Conservation (phyloP, 2,113 vertebrate genomes). For the Chaetorhynchus papuensis region DNA sequence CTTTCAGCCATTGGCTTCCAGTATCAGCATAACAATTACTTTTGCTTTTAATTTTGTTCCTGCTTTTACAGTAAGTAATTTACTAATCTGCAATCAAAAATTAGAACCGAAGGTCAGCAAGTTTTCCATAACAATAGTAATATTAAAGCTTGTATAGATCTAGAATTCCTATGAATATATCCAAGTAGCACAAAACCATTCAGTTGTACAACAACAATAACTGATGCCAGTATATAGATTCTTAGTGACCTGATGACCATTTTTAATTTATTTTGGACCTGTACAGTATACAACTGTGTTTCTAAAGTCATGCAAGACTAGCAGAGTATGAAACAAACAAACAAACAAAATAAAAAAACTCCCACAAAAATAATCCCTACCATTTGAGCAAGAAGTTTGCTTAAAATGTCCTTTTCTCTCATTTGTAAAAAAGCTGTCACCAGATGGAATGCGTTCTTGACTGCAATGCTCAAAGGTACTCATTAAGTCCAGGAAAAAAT, state of each 20-base stretch:
- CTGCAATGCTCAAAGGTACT: constrained; percentile 59
- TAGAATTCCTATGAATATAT: not conserved
- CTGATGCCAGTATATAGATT: not conserved
- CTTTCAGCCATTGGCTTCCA: not conserved
- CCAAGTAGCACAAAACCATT: not conserved
- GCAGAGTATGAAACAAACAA: not conserved
- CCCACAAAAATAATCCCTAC: not conserved
- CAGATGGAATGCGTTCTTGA: constrained; percentile 20
- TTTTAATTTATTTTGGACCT: constrained; percentile 33
- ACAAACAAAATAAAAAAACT: not conserved
- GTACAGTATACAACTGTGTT: not conserved
- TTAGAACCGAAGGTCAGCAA: not conserved
- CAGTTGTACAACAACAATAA: constrained; percentile 35
- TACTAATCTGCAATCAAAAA: not conserved
- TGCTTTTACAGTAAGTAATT: not conserved
- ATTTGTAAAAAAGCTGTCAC: constrained; percentile 43
- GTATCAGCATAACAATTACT: not conserved
- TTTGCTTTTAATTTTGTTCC: not conserved
- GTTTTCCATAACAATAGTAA: not conserved
- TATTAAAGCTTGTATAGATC: not conserved
- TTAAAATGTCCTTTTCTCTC: constrained; percentile 55
- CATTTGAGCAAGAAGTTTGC: constrained; percentile 10
- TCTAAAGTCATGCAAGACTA: not conserved
- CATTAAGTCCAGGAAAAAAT: constrained; percentile 31
- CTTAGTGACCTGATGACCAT: not conserved